These are phyloP conservation scores for Drosophila pseudotakahashii DNA, from an alignment of 2,888 invertebrate species.

Conservation along the genomic window DNA sequence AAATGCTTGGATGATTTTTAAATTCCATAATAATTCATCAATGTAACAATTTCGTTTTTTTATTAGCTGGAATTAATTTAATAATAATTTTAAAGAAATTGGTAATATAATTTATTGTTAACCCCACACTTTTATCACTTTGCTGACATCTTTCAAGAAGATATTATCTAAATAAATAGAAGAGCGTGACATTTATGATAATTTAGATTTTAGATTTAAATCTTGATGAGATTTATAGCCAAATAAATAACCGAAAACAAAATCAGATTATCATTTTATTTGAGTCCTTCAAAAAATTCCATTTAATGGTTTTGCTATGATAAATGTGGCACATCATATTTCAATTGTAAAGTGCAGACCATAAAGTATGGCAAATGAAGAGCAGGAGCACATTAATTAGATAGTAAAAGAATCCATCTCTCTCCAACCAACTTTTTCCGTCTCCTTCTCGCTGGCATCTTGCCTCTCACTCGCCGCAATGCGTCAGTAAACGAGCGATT, in stretches of 20 bases:
- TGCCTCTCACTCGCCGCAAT: slow-evolving; percentile 24
- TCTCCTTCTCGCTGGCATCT: slow-evolving; percentile 10
- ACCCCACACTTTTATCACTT: no score
- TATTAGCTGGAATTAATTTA: no score
- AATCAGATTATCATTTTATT: no score
- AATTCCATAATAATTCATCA: background rate
- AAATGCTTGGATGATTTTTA: slow-evolving; percentile 11
- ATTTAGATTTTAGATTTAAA: no score
- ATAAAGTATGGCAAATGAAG: slow-evolving; percentile 46
- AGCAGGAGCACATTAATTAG: slow-evolving; percentile 56
- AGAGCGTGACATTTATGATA: no score
- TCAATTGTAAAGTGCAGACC: slow-evolving; percentile 4
- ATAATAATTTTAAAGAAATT: no score
- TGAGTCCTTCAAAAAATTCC: background rate
- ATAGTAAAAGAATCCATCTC: slow-evolving; percentile 35
- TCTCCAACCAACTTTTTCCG: background rate
- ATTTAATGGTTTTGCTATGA: background rate
- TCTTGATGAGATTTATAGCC: no score
- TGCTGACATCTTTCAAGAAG: background rate
- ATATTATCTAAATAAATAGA: background rate
- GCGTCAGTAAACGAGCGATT: slow-evolving; percentile 62
- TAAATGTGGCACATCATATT: slow-evolving; percentile 8
- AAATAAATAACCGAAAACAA: no score
- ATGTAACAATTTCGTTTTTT: background rate
- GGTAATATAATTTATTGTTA: no score